Conservation (phyloP, 2,888 invertebrate genomes). For the Patella depressa region DNA sequence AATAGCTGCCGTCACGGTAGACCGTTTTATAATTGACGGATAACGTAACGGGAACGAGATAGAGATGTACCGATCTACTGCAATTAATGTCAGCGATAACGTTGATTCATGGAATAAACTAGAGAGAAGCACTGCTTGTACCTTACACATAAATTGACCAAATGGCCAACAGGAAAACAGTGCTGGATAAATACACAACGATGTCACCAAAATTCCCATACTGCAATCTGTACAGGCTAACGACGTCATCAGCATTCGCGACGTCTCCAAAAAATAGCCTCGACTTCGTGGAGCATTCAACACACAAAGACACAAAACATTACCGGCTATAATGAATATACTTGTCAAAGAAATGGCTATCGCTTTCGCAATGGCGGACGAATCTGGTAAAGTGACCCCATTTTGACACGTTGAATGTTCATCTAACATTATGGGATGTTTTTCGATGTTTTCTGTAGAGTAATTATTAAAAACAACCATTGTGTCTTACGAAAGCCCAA, state of each 20-base stretch:
- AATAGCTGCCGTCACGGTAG: conserved; percentile 34
- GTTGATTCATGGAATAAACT: conserved; percentile 46
- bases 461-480: neutral
- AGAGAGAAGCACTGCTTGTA: conserved; percentile 40
- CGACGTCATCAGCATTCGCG: conserved; percentile 42
- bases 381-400: neutral
- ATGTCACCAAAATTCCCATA: conserved; percentile 40
- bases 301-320: conserved; percentile 37
- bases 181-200: conserved; percentile 40
- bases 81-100: conserved; percentile 38
- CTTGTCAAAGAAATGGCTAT: conserved; percentile 35
- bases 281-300: conserved; percentile 34
- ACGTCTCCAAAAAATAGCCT: conserved; percentile 36
- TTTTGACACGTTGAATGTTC: neutral
- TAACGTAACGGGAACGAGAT: conserved; percentile 38
- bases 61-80: conserved; percentile 41
- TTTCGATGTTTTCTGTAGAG: neutral
- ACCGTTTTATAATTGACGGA: conserved; percentile 37
- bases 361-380: conserved; percentile 30
- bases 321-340: conserved; percentile 34
- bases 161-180: conserved; percentile 43
- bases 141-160: conserved; percentile 38
- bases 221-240: conserved; percentile 40
- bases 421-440: neutral
- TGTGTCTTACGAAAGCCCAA: neutral